Evolutionary conservation across 2,113 vertebrate species (phyloP), one percentile per base, ranked within the genome.

Genomic region (Oreocharis arfaki): DNA sequence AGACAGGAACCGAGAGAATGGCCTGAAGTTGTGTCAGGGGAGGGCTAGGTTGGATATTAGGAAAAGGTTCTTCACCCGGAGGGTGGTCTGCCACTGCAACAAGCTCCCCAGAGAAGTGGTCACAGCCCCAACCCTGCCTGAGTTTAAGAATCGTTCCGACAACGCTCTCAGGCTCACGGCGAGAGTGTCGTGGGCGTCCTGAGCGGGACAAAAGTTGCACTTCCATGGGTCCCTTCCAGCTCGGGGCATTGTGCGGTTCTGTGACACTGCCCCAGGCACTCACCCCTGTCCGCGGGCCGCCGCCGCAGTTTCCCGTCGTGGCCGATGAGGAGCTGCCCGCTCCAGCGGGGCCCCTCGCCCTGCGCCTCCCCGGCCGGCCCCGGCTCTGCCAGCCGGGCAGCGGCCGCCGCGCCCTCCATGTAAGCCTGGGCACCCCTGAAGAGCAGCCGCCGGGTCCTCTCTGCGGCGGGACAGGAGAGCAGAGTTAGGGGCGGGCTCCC

Each of bases 311-410:
- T 98, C 59, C 98, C 98, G 33, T 98, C 97, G 1, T 94, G 97
- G 52, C 98, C 98, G 27, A 98, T 98, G 80, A 97, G 94, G 84
- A 98, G 97, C 83, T 98, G 98, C 30, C 97, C 97, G 4, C 75
- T 96, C 18, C 94, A 92, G 39, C 82, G 33, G 18, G 60, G 35
- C 13, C 21, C 69, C 17, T 39, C n/a, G 15, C 50, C 88, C 53
- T 4, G 95, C 27, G 82, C 70, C 4, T 86, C 93, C 84, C 87
- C 84, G 3, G 50, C 32, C 50, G 32, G 67, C 13, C 50, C 91
- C 56, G 94, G 82, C 65, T 93, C 93, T 3, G 96, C 93, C 13
- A 77, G 74, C 30, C 87, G 88, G 5, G 74, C 23, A 2, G 96
- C 60, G 28, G 64, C 77, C 28, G 79, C 7, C 37, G 92, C 11